Evolutionary conservation across 2,797 vertebrate species (phyloP).

Genomic region (Eulemur coronatus): DNA sequence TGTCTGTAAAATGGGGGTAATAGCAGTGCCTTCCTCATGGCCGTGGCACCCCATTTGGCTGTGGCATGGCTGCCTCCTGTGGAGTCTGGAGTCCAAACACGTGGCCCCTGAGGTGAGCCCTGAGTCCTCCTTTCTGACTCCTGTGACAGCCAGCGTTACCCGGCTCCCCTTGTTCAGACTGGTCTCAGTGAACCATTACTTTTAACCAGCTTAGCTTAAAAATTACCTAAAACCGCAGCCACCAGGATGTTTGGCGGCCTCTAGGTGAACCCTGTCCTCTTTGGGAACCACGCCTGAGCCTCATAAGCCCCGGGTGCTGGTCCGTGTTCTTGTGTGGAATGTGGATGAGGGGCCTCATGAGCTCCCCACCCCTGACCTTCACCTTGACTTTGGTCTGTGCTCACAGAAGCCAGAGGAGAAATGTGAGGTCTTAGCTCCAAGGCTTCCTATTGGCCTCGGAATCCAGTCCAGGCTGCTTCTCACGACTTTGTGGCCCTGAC

Average conservation of each 20-base stretch:
- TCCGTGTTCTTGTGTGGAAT: not conserved
- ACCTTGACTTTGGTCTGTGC: not conserved
- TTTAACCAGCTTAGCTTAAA: slow-evolving; percentile 17
- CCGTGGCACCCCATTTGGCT: not conserved
- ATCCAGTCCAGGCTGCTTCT: not conserved
- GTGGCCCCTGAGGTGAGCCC: too few species aligned
- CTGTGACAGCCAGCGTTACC: not conserved
- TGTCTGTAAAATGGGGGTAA: not conserved
- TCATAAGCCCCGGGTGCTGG: not conserved
- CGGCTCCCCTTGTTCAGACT: not conserved
- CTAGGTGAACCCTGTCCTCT: not conserved
- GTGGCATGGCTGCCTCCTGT: not conserved
- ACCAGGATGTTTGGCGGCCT: not conserved
- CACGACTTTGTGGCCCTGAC: not conserved
- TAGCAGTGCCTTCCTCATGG: accelerated
- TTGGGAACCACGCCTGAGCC: not conserved
- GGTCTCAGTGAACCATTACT: not conserved
- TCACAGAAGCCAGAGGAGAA: not conserved
- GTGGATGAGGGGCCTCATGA: not conserved
- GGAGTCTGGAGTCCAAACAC: not conserved
- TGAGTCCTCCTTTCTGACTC: not conserved
- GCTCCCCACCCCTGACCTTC: not conserved
- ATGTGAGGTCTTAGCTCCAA: not conserved
- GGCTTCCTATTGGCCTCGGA: not conserved
- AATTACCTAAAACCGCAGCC: not conserved